Base-by-base conservation (phyloP, 2,888 invertebrate genomes). In the Leptura quadrifasciata region DNA sequence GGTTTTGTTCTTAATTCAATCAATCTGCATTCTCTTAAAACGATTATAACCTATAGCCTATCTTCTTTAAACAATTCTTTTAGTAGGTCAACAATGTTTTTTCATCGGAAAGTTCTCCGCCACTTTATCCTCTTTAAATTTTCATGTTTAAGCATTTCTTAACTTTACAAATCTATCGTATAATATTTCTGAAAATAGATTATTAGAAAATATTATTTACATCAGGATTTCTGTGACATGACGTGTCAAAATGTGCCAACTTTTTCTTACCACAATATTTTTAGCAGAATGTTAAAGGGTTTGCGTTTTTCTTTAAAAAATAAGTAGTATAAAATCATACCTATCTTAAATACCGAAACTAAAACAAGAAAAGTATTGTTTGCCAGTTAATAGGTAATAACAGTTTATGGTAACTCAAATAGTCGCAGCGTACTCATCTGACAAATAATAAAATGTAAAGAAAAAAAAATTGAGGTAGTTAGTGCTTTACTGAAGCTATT, bases 11-110 rank as follows among this genome's bases (percentile, higher is more conserved):
- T 24, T 18, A 61, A 31, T 31, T 61, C 31, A 31, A 31, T 17
- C 31, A 61, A 17, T 31, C 47, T 47, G 31, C 31, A n/a, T n/a
- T 61, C 31, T 31, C 31, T 31, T 61, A 31, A 12, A 58, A 20
- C 5, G 57, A 21, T n/a, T 15, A 58, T 9, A 58, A 17, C 31
- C 31, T 18, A 17, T 15, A 15, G 31, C n/a, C 27, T 27, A 61
- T 61, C 17, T 27, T 61, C 31, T 61, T 61, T 61, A 61, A 31
- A 61, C 31, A 61, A 61, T 61, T 31, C 27, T 61, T 61, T 31
- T 61, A 61, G 31, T 61, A 61, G 60, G 60, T 61, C 60, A 61
- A 61, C 24, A 60, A 60, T 60, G 60, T 60, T n/a, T 24, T 60
- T 60, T 31, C 60, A 31, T 60, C 31, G 60, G 27, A 24, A 60